A percentile compares a stretch with the other conserved stretches of the same genome.
phyloP scores from a whole-genome alignment of 2,113 vertebrate genomes.

The Saguinus midas region DNA sequence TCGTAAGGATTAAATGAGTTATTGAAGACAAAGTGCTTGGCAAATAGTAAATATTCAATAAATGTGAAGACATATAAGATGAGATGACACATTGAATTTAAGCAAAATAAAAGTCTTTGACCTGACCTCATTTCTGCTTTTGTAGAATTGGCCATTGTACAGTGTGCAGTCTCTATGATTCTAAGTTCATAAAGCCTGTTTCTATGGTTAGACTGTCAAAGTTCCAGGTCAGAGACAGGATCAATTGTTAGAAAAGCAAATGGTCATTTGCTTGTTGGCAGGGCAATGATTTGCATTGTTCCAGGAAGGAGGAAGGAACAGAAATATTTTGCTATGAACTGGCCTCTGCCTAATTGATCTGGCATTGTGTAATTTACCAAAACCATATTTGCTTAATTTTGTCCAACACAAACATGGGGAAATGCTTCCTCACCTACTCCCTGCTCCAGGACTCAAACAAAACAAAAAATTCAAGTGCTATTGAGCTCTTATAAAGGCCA shows the following conservation, averaged over 20 bases:
- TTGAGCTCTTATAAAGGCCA: background rate
- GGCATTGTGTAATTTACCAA: background rate
- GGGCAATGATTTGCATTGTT: background rate
- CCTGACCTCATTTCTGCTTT: background rate
- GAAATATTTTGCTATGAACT: constrained; percentile 1
- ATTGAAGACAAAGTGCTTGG: background rate
- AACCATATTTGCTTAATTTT: constrained; percentile 17
- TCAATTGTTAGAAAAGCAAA: background rate
- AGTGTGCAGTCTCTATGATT: background rate
- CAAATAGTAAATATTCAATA: background rate
- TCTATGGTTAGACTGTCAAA: background rate
- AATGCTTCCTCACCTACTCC: background rate
- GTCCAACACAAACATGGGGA: background rate
- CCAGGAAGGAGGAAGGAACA: constrained; percentile 39
- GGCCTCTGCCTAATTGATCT: background rate
- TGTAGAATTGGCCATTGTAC: background rate
- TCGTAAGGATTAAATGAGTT: background rate
- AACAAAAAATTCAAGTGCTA: background rate
- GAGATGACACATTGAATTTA: background rate
- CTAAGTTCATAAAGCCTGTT: background rate
- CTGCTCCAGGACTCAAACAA: background rate
- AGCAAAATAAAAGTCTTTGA: background rate
- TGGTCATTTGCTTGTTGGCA: background rate
- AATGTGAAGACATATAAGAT: background rate
- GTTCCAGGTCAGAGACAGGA: background rate